A percentile compares a stretch with the other conserved stretches of the same genome.
Conservation (phyloP, 2,113 vertebrate genomes). For the Caloenas nicobarica region DNA sequence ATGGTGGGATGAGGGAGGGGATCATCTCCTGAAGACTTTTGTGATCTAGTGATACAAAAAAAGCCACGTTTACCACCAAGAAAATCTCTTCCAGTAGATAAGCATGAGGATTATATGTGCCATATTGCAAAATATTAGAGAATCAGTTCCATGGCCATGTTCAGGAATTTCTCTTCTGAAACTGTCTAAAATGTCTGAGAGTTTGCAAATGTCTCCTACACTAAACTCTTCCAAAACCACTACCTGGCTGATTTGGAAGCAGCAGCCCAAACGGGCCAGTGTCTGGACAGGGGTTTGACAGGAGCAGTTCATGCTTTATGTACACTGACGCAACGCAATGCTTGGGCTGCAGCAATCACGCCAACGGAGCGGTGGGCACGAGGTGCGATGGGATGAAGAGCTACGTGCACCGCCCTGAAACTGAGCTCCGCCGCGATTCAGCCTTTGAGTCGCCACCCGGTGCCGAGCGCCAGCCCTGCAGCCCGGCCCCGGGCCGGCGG, state of each 20-base stretch:
- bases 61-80: background rate
- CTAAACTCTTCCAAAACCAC: background rate
- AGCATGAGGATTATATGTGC: background rate
- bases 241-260: background rate
- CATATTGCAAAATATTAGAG: background rate
- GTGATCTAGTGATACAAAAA: background rate
- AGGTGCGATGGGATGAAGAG: too few relatives aligned
- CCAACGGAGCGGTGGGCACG: rapidly evolving
- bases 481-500: too few relatives aligned
- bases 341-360: rapidly evolving
- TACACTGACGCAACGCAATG: rapidly evolving
- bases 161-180: background rate
- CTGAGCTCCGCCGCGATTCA: background rate
- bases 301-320: background rate
- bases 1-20: background rate
- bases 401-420: too few relatives aligned
- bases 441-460: background rate
- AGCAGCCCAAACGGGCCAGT: background rate
- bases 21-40: background rate
- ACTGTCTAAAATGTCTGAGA: background rate
- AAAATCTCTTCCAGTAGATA: background rate
- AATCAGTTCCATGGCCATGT: background rate
- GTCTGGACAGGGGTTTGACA: background rate
- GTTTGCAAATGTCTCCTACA: background rate
- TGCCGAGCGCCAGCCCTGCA: background rate